phyloP scores from a whole-genome alignment of 2,888 invertebrate genomes.

The Agrotis puta region DNA sequence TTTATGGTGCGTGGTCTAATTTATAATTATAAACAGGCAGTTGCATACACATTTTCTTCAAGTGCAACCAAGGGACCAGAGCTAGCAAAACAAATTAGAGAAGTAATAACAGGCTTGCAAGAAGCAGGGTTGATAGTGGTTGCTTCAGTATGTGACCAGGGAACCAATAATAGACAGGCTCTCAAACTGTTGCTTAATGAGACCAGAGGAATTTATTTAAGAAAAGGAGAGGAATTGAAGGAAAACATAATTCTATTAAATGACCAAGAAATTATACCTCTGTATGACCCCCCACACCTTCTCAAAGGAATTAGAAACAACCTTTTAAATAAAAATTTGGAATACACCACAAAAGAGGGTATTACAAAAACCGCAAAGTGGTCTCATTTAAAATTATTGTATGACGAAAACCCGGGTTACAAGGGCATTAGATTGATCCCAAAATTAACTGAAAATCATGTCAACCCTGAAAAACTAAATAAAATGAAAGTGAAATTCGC shows the following conservation, averaged over 20 bases:
- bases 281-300: conserved; percentile 61
- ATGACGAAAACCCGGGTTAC: conserved; percentile 62
- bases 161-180: conserved; percentile 58
- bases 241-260: conserved; percentile 50
- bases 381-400: too few species aligned
- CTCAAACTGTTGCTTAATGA: conserved; percentile 59
- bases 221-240: conserved; percentile 35
- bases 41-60: too few species aligned
- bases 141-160: conserved; percentile 65
- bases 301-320: conserved; percentile 54
- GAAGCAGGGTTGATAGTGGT: conserved; percentile 51
- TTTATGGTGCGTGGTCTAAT: conserved; percentile 19
- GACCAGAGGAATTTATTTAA: conserved; percentile 40
- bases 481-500: conserved; percentile 65
- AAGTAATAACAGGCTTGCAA: conserved; percentile 1
- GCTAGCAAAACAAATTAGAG: conserved; percentile 1
- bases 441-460: conserved; percentile 63
- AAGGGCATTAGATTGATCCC: conserved; percentile 58
- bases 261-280: conserved; percentile 51
- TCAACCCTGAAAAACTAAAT: conserved; percentile 52
- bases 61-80: background rate
- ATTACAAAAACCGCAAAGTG: conserved; percentile 45
- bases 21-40: conserved; percentile 2
- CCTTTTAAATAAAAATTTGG: conserved; percentile 33
- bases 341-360: conserved; percentile 9